Base-by-base conservation (phyloP, 2,113 vertebrate genomes). In the Fregetta grallaria region DNA sequence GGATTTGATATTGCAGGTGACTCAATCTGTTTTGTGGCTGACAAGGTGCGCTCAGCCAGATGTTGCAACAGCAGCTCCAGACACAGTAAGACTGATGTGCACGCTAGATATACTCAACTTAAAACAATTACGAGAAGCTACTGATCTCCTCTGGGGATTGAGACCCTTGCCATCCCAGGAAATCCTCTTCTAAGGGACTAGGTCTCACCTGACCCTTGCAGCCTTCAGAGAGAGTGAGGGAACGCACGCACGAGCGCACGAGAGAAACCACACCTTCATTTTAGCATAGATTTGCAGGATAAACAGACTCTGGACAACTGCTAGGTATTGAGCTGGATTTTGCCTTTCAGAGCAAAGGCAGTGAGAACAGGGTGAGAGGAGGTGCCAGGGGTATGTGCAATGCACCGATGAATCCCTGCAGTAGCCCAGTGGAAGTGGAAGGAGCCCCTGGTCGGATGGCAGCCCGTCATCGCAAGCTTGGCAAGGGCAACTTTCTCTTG, bases 241-340 rank as follows among this genome's bases (percentile, higher is more conserved):
- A 75, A 40, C 2, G 10, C 62, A 71, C 1, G 1, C 34, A 29
- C 0, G 5, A 30, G 52, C 0, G 0, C 10, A 14, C 0, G 8
- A 38, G 38, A 66, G 38, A 61, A 40, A 76, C 14, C 13, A 22
- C 36, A 67, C 12, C 15, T 90, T 50, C 23, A 32, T 70, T 93
- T 87, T 38, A 66, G 8, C 29, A 49, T 18, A 40, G 34, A 55
- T 79, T 66, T 85, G 17, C 34, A 85, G 53, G 30, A 42, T 58
- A 88, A 90, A 70, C 6, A 38, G 66, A 12, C 25, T 81, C 50
- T 56, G 40, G 36, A 62, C 5, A 61, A 12, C 29, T 72, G 9
- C 27, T 55, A 61, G 36, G 10, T 56, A 14, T 5, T 78, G 44
- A 61, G 20, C 5, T 79, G 32, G 9, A 45, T 71, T 94, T 61